phyloP scores from a whole-genome alignment of 2,113 vertebrate genomes.

The Cromileptes altivelis region DNA sequence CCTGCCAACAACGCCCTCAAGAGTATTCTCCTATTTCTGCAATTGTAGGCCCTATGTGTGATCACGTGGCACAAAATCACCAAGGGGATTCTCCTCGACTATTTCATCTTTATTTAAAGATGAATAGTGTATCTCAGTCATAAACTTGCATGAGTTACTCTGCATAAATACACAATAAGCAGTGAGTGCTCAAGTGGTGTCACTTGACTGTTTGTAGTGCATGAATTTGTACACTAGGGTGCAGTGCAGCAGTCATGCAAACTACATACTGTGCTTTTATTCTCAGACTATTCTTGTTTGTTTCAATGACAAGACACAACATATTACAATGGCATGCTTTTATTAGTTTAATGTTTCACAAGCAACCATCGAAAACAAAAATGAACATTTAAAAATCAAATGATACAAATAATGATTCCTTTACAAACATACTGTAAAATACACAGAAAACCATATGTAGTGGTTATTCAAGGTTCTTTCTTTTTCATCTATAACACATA shows the following conservation, averaged over 20 bases:
- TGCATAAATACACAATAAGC: conserved; percentile 43
- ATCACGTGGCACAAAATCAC: conserved; percentile 23
- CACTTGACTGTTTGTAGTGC: neutral
- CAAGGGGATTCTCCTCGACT: conserved; percentile 1
- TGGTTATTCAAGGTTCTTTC: neutral
- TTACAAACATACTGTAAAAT: neutral
- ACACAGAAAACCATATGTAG: neutral
- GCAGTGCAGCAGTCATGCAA: conserved; percentile 19
- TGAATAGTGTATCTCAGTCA: neutral
- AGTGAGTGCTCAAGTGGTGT: neutral
- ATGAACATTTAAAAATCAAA: neutral
- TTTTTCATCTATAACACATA: neutral
- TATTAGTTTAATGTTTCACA: conserved; percentile 10
- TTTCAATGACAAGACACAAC: neutral
- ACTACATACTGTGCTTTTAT: neutral
- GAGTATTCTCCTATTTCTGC: neutral
- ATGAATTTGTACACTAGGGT: conserved; percentile 32
- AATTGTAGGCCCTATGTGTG: neutral
- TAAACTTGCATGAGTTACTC: conserved; percentile 25
- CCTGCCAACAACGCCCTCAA: neutral
- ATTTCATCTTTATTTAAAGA: conserved; percentile 51
- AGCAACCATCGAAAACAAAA: neutral
- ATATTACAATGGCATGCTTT: neutral
- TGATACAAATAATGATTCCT: neutral
- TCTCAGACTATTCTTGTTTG: neutral